Conservation (phyloP, 2,113 vertebrate species). For the Sialia sialis region DNA sequence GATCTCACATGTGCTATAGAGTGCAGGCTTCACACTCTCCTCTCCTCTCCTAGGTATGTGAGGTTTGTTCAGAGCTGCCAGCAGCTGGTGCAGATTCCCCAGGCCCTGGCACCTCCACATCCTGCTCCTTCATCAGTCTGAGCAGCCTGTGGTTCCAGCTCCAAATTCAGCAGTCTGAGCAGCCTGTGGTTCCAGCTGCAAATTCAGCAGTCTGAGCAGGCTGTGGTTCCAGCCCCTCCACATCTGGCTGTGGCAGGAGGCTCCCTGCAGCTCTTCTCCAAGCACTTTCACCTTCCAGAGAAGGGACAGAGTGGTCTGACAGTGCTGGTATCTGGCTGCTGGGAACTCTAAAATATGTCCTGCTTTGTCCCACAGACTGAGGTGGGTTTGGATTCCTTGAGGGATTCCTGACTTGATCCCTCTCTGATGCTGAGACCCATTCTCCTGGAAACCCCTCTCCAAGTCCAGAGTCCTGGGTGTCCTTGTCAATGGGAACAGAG, state of each 20-base stretch:
- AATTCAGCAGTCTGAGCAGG: neutral
- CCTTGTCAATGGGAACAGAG: neutral
- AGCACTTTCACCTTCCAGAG: neutral
- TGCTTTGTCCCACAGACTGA: neutral
- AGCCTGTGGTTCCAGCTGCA: neutral
- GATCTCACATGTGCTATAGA: neutral
- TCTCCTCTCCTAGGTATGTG: neutral
- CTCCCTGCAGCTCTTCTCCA: neutral
- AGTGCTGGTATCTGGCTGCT: neutral
- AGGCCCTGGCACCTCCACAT: accelerated
- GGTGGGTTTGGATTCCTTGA: neutral
- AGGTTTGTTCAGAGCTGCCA: neutral
- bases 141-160: neutral
- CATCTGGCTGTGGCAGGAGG: neutral
- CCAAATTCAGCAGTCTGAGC: too few species aligned
- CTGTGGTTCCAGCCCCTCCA: neutral
- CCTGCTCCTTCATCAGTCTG: neutral
- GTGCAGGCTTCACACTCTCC: neutral
- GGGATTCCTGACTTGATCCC: neutral
- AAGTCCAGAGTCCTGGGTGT: neutral
- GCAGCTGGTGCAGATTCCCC: neutral
- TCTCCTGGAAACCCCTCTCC: neutral
- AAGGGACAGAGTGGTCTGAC: neutral
- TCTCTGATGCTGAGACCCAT: neutral
- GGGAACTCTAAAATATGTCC: neutral